These are phyloP conservation scores for Tenrec ecaudatus DNA, from an alignment of 2,113 vertebrate species.

Conservation along the genomic window DNA sequence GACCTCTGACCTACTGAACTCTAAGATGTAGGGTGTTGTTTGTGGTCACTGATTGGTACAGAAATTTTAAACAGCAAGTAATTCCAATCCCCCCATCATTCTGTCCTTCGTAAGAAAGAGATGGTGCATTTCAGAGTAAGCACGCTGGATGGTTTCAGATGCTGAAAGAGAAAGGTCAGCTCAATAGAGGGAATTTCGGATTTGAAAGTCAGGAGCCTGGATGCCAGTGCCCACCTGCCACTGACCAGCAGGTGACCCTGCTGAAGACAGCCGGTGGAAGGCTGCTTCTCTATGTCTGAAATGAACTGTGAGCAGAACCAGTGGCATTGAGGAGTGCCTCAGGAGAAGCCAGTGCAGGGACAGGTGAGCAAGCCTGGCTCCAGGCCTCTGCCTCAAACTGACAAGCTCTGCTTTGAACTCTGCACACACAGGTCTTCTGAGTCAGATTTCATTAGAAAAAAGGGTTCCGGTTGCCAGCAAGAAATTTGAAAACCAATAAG, in stretches of 20 bases:
- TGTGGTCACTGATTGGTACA: neutral
- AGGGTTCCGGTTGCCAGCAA: conserved; percentile 33
- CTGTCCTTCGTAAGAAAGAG: neutral
- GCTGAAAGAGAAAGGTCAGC: neutral
- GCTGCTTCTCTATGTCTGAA: neutral
- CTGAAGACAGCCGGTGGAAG: neutral
- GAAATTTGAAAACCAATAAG: conserved; percentile 25
- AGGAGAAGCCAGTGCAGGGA: neutral
- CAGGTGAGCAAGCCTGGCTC: neutral
- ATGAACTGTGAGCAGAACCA: neutral
- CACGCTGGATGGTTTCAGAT: neutral
- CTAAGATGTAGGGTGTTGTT: neutral
- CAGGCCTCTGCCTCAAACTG: neutral
- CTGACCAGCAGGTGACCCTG: neutral
- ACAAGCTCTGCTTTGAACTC: conserved; percentile 25
- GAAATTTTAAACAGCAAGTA: neutral
- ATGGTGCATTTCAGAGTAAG: neutral
- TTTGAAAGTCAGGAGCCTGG: neutral
- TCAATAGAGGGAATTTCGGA: neutral
- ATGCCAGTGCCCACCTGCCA: neutral
- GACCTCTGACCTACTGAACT: neutral
- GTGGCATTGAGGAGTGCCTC: neutral
- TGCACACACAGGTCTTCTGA: neutral
- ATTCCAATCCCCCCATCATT: neutral
- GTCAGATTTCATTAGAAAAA: conserved; percentile 40